phyloP scores from a whole-genome alignment of 2,888 invertebrate genomes.

The Teleiodes luculella region DNA sequence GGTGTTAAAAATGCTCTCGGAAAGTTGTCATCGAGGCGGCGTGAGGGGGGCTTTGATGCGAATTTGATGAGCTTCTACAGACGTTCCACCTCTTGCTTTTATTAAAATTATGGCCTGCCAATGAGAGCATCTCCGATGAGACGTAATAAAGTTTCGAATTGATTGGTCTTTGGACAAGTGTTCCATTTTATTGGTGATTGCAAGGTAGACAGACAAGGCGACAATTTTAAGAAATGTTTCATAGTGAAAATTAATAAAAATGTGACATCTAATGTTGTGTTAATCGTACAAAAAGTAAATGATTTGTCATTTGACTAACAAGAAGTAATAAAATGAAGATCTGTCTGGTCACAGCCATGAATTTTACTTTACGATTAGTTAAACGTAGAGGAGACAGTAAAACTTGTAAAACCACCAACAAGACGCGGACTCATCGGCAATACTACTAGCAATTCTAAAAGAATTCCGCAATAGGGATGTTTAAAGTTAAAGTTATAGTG shows the following conservation, averaged over 20 bases:
- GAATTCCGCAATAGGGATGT: slow-evolving; percentile 32
- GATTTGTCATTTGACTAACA: no score
- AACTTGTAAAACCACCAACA: neutral
- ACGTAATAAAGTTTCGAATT: slow-evolving; percentile 47
- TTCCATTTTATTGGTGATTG: slow-evolving; percentile 28
- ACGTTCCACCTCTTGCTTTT: slow-evolving; percentile 36
- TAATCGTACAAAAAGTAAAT: no score
- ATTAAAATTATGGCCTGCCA: slow-evolving; percentile 53
- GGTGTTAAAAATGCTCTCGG: slow-evolving; percentile 59
- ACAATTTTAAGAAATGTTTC: neutral
- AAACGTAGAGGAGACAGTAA: neutral
- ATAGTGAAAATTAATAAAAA: neutral
- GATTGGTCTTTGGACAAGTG: slow-evolving; percentile 30
- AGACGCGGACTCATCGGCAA: neutral
- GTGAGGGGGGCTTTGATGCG: slow-evolving; percentile 57
- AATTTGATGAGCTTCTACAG: slow-evolving; percentile 60
- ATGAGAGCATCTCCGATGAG: slow-evolving; percentile 40
- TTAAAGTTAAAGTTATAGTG: slow-evolving; percentile 21
- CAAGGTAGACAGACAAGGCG: slow-evolving; percentile 26
- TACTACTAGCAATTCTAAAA: slow-evolving; percentile 23
- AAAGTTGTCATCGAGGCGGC: slow-evolving; percentile 32
- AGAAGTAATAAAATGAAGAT: neutral
- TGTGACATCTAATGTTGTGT: no score
- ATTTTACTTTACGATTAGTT: slow-evolving; percentile 18
- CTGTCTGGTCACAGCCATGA: neutral